A percentile compares a stretch with the other conserved stretches of the same genome.
phyloP scores from a whole-genome alignment of 2,113 vertebrate genomes.

The Meriones unguiculatus region DNA sequence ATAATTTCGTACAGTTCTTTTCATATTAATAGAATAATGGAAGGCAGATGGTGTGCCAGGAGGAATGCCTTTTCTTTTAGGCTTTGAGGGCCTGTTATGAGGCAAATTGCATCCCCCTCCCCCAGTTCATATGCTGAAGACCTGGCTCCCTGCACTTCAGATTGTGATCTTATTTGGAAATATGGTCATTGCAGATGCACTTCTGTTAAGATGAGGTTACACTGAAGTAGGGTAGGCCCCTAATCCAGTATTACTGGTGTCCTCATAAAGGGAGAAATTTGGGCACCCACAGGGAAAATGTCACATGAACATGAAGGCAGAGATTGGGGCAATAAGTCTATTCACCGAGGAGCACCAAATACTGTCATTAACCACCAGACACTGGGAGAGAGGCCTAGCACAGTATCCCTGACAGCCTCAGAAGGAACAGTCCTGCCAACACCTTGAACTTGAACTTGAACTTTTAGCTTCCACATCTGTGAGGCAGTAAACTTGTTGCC shows the following conservation, averaged over 20 bases:
- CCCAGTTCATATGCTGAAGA: not conserved
- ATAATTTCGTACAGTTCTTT: conserved; percentile 54
- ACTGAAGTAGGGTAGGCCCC: not conserved
- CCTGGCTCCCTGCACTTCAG: not conserved
- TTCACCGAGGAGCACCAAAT: not conserved
- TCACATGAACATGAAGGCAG: not conserved
- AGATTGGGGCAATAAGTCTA: not conserved
- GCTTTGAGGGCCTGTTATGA: conserved; percentile 31
- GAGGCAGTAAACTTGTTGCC: not conserved
- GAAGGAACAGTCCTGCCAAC: not conserved
- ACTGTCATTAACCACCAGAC: not conserved
- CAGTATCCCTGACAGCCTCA: not conserved
- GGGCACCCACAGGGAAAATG: not conserved
- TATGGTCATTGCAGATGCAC: not conserved
- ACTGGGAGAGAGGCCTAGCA: too few relatives aligned
- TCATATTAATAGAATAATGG: conserved; percentile 53
- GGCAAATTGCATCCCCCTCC: not conserved
- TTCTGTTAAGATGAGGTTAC: conserved; percentile 41
- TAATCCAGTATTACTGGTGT: not conserved
- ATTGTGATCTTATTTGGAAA: conserved; percentile 52
- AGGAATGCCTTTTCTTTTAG: conserved; percentile 31
- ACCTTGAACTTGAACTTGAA: not conserved
- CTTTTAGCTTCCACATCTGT: not conserved
- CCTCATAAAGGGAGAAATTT: conserved; percentile 1
- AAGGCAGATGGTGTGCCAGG: conserved; percentile 42